Conservation (phyloP, 2,888 invertebrate genomes). For the Plutella xylostella region DNA sequence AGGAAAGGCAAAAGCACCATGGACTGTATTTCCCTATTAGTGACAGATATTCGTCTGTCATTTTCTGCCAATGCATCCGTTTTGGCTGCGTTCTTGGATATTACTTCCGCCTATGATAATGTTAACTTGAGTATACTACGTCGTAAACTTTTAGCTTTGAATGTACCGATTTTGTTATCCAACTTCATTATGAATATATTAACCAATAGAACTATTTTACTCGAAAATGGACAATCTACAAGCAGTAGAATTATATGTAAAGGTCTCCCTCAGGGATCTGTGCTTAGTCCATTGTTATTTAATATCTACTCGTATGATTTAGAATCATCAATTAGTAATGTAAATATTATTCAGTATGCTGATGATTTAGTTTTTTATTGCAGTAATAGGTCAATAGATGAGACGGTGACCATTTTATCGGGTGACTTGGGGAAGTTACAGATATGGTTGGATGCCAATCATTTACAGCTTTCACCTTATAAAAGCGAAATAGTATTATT, state of each 20-base stretch:
- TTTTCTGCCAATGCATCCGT: constrained; percentile 14
- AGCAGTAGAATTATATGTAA: constrained; percentile 15
- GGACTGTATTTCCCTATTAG: constrained; percentile 21
- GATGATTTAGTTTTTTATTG: constrained; percentile 20
- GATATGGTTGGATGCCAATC: too few species aligned
- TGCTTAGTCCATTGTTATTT: constrained; percentile 18
- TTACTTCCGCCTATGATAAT: too few species aligned
- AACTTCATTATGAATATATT: constrained; percentile 13
- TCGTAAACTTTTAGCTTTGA: too few species aligned
- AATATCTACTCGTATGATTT: constrained; percentile 19
- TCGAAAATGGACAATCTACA: not conserved
- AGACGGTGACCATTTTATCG: not conserved
- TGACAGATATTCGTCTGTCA: constrained; percentile 17
- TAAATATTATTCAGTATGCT: constrained; percentile 21
- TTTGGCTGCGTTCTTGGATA: constrained; percentile 21
- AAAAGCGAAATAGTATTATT: constrained; percentile 17
- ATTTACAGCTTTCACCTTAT: constrained; percentile 11
- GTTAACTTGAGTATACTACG: too few species aligned
- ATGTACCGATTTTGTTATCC: constrained; percentile 15
- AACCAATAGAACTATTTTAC: constrained; percentile 6
- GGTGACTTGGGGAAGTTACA: constrained; percentile 3
- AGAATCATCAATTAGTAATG: constrained; percentile 10
- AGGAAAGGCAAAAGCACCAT: constrained; percentile 21
- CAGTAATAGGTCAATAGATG: not conserved
- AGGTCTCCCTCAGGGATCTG: constrained; percentile 22